Evolutionary conservation across 2,113 vertebrate genomes (phyloP).

Genomic region (Melanerpes formicivorus): DNA sequence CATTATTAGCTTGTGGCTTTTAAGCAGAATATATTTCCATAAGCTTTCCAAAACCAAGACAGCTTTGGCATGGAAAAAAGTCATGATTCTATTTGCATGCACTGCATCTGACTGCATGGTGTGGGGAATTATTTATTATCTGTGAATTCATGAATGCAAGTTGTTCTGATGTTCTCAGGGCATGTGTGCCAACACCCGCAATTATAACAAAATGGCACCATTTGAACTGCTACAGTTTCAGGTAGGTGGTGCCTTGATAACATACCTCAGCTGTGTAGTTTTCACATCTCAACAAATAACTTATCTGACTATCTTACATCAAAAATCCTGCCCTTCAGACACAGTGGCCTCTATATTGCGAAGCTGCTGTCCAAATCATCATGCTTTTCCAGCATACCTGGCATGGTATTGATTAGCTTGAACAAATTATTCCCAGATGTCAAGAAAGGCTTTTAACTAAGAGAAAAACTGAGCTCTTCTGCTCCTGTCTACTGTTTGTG

Average conservation of each 20-base stretch:
- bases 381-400: background rate
- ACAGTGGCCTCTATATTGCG: rapidly evolving
- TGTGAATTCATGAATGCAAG: background rate
- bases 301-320: background rate
- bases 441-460: background rate
- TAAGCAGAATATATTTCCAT: background rate
- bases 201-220: background rate
- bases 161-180: background rate
- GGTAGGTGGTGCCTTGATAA: background rate
- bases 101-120: background rate
- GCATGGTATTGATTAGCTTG: background rate
- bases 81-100: background rate
- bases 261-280: background rate
- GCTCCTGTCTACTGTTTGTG: background rate
- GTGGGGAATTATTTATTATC: background rate
- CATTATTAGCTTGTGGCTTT: background rate
- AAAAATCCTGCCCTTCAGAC: background rate
- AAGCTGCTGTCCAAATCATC: background rate
- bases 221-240: background rate
- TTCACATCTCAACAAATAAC: background rate
- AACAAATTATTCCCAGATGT: background rate
- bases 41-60: background rate
- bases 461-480: background rate
- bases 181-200: rapidly evolving
- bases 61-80: background rate